Conservation (phyloP, 2,888 invertebrate species). For the Ethmia dodecea region DNA sequence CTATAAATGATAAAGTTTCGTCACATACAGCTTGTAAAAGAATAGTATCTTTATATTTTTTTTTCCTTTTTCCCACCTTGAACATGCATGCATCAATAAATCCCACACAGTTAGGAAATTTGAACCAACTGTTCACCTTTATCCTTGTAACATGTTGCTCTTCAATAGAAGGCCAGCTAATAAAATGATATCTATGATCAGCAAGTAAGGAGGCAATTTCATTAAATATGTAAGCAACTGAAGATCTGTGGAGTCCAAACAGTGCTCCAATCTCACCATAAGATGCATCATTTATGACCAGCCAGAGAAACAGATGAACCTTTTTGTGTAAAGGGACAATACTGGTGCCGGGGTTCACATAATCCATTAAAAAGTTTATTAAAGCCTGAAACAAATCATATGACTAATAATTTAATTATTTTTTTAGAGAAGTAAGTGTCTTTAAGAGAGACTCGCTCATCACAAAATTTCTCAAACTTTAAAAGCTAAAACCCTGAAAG, state of each 20-base stretch:
- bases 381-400: constrained; percentile 47
- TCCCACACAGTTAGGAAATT: constrained; percentile 67
- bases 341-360: constrained; percentile 33
- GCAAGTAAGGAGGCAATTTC: constrained; percentile 48
- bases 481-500: too few species aligned
- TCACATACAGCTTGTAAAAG: constrained; percentile 67
- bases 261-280: constrained; percentile 53
- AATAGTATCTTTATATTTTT: constrained; percentile 41
- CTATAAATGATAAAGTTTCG: constrained; percentile 57
- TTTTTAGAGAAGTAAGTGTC: too few species aligned
- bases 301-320: constrained; percentile 60
- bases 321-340: constrained; percentile 56
- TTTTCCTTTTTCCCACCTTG: constrained; percentile 49
- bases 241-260: constrained; percentile 59
- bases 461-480: too few species aligned
- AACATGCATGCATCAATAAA: constrained; percentile 62
- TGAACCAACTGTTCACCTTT: constrained; percentile 56
- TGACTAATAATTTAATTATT: too few species aligned
- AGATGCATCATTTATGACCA: constrained; percentile 50
- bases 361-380: constrained; percentile 39
- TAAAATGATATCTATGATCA: constrained; percentile 50
- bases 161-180: constrained; percentile 61
- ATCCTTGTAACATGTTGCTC: constrained; percentile 63
- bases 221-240: constrained; percentile 57
- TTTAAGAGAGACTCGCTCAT: too few species aligned